Base-by-base conservation (phyloP, 2,797 vertebrate genomes). In the Thripadectes ignobilis region DNA sequence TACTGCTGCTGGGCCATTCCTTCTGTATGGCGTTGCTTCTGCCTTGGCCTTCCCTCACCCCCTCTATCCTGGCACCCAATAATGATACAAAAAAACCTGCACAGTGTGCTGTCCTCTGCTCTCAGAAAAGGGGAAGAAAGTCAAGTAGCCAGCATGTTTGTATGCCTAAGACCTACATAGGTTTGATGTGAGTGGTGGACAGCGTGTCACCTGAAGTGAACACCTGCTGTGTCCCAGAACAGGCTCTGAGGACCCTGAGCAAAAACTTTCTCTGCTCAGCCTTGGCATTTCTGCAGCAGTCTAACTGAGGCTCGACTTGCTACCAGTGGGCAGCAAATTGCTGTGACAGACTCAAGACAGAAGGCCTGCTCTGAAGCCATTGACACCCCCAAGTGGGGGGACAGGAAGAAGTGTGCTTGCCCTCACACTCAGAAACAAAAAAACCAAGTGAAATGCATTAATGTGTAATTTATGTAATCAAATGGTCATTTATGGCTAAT, bases 331-430 rank as follows among this genome's bases (percentile, higher is more conserved):
- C 32, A 55, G 26, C 10, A 4, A 32, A 43, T 0, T 3, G 22
- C 20, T 12, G 26, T 52, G 22, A 39, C 0, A 1, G 21, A 13
- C 7, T 6, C 5, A 19, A 22, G 55, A 14, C 22, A 39, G 59
- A 22, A 30, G 13, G 18, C 24, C 19, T n/a, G 6, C 20, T 62
- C 48, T 4, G 29, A 65, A 55, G 34, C 46, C 41, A 43, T 2
- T 46, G 52, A 46, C 26, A 69, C 1, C 7, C 7, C 48, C 0
- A 1, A 52, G 43, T 5, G 1, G 10, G 9, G 6, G 27, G 7
- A 46, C 30, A 57, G 38, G 16, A 38, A 14, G 41, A 71, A 27
- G 9, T 76, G 26, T 18, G 38, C 32, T 88, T 2, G 1, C 5
- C 8, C 6, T 41, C 34, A 13, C 24, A 5, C 16, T 54, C 34